Percentiles rank a stretch among this genome's conserved stretches.
phyloP scores from a whole-genome alignment of 1,140 invertebrate species.

The Drosophila lini region DNA sequence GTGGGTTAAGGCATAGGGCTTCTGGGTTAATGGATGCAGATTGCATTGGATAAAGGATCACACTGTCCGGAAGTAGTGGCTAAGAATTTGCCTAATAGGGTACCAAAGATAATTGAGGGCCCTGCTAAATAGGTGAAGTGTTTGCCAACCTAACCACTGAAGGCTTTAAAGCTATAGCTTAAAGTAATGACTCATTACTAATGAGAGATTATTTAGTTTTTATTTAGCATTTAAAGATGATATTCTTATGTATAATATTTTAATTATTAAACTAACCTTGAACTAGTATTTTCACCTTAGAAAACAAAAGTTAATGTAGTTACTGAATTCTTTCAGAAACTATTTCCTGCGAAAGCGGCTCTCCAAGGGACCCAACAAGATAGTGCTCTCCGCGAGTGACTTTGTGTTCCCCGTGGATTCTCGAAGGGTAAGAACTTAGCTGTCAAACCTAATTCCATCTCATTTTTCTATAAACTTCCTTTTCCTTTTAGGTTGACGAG shows the following conservation, averaged over 20 bases:
- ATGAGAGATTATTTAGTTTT: not conserved
- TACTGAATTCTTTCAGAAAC: constrained; percentile 84
- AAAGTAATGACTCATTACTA: not conserved
- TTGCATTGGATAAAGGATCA: constrained; percentile 18
- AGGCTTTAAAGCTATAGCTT: too few relatives aligned
- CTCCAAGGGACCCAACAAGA: constrained; percentile 91
- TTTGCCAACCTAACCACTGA: constrained; percentile 10
- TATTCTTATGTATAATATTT: too few relatives aligned
- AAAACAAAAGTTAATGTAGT: not conserved
- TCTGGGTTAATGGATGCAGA: constrained; percentile 50
- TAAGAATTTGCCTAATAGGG: not conserved
- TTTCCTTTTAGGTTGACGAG: constrained; percentile 88
- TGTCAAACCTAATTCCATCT: not conserved
- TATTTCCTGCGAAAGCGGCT: constrained; percentile 88
- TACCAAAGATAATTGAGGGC: constrained; percentile 33
- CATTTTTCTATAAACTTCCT: too few relatives aligned
- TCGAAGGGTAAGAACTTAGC: constrained; percentile 86
- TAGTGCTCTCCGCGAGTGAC: constrained; percentile 89
- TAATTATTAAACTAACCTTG: not conserved
- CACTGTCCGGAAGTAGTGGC: constrained; percentile 1
- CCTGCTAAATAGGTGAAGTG: constrained; percentile 26
- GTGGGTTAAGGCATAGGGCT: constrained; percentile 1
- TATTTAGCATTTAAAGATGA: too few relatives aligned
- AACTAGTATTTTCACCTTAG: not conserved
- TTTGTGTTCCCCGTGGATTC: constrained; percentile 90